A percentile compares a stretch with the other conserved stretches of the same genome.
Conservation (phyloP, 2,113 vertebrate species). For the Campylomormyrus tamandua region DNA sequence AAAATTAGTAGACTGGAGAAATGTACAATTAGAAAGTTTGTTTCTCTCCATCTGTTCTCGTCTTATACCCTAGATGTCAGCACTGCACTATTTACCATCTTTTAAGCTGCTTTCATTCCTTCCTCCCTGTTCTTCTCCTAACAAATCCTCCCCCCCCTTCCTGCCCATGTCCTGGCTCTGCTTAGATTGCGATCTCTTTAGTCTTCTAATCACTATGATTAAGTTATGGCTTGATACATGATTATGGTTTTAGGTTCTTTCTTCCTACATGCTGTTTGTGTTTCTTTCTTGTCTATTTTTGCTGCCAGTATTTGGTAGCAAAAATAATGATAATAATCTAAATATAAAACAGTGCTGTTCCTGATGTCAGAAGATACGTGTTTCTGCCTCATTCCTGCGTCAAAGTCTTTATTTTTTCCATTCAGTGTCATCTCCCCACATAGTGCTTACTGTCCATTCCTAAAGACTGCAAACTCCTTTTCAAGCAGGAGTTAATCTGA, state of each 20-base stretch:
- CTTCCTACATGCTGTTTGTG: background rate
- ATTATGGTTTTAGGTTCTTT: slow-evolving; percentile 2
- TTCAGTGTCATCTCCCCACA: background rate
- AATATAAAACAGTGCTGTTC: background rate
- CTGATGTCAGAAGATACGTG: background rate
- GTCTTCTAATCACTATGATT: slow-evolving; percentile 15
- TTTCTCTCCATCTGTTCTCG: background rate
- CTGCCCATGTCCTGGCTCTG: background rate
- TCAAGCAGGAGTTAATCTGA: background rate
- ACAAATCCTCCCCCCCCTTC: background rate
- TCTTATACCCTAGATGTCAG: background rate
- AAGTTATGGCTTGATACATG: background rate
- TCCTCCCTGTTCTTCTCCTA: background rate
- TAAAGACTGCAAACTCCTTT: background rate
- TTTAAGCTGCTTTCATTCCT: background rate
- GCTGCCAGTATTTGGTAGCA: background rate
- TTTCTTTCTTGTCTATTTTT: background rate
- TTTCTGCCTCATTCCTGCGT: background rate
- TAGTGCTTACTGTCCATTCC: background rate
- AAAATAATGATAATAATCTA: background rate
- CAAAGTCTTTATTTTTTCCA: background rate
- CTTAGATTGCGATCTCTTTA: background rate
- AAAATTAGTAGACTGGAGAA: background rate
- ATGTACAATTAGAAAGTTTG: background rate
- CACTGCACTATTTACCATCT: background rate